Evolutionary conservation across 2,113 vertebrate species (phyloP), one percentile per base, ranked within the genome.

Genomic region (Tachysurus fulvidraco): DNA sequence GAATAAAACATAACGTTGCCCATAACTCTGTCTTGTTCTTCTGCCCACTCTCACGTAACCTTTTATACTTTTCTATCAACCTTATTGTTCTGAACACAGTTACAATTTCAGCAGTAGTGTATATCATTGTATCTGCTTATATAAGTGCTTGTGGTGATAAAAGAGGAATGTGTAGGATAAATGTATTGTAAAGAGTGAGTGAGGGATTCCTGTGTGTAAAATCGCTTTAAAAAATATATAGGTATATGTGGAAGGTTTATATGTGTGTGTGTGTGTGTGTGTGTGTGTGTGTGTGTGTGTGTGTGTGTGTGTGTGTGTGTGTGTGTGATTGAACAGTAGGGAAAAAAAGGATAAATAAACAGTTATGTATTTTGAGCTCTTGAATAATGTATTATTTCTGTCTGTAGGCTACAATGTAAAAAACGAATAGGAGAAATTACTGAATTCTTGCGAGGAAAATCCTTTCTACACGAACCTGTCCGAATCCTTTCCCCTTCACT

Each of bases 21-120:
- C 74, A 9, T 52, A 57, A 19, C n/a, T 19, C 8, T n/a, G 23
- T 76, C 23, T 19, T 55, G 76, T 79, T 79, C 13, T 79, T 30
- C 25, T 55, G 5, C 76, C 76, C n/a, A 57, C 76, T 57, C n/a
- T 30, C 52, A 19, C 16, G 7, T 55, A 79, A 54, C 46, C 23
- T 19, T 69, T 82, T 23, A 44, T 57, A 50, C 25, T 41, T 59
- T 41, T 60, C 14, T 76, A 2, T 65, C 69, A 30, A n/a, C n/a
- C 65, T 14, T 55, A 28, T 65, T 50, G 46, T 83, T 23, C 10
- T 50, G 25, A 67, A 30, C 60, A 8, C 60, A 30, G 5, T 30
- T 30, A 46, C 25, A 28, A 50, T 83, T 67, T 71, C 92, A 91
- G 90, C 92, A 89, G 89, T 91, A 92, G 69, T 87, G 69, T 28